Percentiles rank a stretch among this genome's conserved stretches.
Conservation (phyloP, 2,113 vertebrate genomes). For the Orthonyx spaldingii region DNA sequence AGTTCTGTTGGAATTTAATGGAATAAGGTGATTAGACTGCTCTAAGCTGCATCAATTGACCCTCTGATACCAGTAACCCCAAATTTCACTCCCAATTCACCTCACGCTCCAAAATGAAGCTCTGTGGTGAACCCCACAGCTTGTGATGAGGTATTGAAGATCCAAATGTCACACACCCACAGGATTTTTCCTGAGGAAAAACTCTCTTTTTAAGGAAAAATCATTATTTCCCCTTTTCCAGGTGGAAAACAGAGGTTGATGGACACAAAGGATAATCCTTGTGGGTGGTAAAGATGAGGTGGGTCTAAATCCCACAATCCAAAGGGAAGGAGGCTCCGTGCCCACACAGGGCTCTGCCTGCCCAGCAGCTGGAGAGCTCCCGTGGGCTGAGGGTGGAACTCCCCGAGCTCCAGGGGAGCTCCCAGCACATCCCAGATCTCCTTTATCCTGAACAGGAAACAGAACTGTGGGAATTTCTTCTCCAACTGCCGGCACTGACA, state of each 20-base stretch:
- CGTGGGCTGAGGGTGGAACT: not conserved
- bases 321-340: not conserved
- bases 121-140: fast-evolving
- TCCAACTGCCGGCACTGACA: not conserved
- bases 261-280: fast-evolving
- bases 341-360: not conserved
- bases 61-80: not conserved
- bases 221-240: not conserved
- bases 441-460: fast-evolving
- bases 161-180: not conserved
- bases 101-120: not conserved
- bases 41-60: fast-evolving
- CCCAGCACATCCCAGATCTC: not conserved
- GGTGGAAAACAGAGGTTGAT: not conserved
- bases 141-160: not conserved
- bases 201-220: not conserved
- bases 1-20: not conserved
- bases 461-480: not conserved
- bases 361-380: fast-evolving
- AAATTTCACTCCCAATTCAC: not conserved
- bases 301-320: not conserved
- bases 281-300: fast-evolving
- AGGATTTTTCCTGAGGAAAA: not conserved
- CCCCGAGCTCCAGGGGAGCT: fast-evolving
- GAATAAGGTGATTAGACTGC: not conserved